A percentile compares a stretch with the other conserved stretches of the same genome.
Evolutionary conservation across 2,113 vertebrate species (phyloP).

Genomic region (Regulus satrapa): DNA sequence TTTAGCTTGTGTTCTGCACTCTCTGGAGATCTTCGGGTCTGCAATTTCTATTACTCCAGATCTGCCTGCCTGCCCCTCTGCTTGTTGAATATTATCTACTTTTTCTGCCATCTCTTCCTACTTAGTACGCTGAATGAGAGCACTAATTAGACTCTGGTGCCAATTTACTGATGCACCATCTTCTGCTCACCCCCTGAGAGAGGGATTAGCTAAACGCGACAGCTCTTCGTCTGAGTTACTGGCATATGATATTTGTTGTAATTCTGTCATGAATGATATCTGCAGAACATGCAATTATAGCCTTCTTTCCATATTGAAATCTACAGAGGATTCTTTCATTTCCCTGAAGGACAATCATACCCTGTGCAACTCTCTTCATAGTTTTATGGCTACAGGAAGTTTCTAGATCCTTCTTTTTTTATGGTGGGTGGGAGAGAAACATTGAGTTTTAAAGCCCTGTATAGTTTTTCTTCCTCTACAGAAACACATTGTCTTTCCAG

Average conservation of each 20-base stretch:
- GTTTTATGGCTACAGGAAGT: constrained; percentile 3
- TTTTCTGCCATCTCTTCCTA: constrained; percentile 31
- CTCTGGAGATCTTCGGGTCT: constrained; percentile 19
- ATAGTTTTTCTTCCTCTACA: constrained; percentile 33
- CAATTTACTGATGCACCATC: constrained; percentile 52
- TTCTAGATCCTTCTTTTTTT: not conserved
- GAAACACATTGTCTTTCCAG: constrained; percentile 35
- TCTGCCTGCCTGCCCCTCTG: constrained; percentile 20
- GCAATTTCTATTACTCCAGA: constrained; percentile 11
- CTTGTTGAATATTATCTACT: constrained; percentile 18
- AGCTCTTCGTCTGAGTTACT: constrained; percentile 3
- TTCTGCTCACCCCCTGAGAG: constrained; percentile 43
- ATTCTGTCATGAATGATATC: constrained; percentile 44
- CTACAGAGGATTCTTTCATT: not conserved
- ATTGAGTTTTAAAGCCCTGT: not conserved
- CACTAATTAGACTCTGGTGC: constrained; percentile 43
- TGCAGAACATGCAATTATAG: constrained; percentile 29
- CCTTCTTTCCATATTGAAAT: not conserved
- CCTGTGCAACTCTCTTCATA: not conserved
- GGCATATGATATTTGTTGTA: constrained; percentile 46
- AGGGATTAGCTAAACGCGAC: not conserved
- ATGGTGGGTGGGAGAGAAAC: not conserved
- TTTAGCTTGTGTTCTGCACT: constrained; percentile 8
- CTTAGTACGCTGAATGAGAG: constrained; percentile 22
- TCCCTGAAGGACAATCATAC: constrained; percentile 9